Conservation (phyloP, 2,888 invertebrate species). For the Lithophane socia region DNA sequence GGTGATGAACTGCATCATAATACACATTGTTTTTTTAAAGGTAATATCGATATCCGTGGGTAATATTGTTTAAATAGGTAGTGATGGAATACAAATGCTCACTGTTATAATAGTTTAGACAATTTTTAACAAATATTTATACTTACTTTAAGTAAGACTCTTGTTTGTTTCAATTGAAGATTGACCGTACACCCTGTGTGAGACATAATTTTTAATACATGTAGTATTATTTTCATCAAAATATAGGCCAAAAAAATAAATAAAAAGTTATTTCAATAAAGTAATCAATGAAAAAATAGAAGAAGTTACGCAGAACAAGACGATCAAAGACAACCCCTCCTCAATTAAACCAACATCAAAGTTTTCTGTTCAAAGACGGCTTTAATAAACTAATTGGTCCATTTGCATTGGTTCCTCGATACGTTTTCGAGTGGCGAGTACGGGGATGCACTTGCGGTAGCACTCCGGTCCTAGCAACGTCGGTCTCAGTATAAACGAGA, state of each 20-base stretch:
- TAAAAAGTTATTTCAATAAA: background rate
- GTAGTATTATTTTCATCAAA: background rate
- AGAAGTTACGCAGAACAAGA: background rate
- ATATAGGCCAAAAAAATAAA: accelerated
- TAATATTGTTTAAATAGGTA: background rate
- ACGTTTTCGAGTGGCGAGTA: slow-evolving; percentile 63
- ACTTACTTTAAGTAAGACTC: background rate
- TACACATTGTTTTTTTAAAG: background rate
- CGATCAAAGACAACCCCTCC: background rate
- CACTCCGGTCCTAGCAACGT: slow-evolving; percentile 63
- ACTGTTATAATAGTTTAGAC: background rate
- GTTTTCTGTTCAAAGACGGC: slow-evolving; percentile 34
- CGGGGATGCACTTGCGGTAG: slow-evolving; percentile 72
- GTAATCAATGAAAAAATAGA: background rate
- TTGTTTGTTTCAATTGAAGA: background rate
- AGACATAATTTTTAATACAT: background rate
- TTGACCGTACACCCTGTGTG: background rate
- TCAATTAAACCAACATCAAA: slow-evolving; percentile 17
- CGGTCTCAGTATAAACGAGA: slow-evolving; percentile 80
- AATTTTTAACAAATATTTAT: background rate
- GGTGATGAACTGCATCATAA: background rate
- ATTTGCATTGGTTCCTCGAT: slow-evolving; percentile 66
- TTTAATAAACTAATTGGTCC: slow-evolving; percentile 69
- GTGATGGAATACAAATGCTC: background rate
- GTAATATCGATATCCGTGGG: no score